Evolutionary conservation across 2,888 invertebrate species (phyloP), one percentile per base, ranked within the genome.

Genomic region (Drosophila merina): DNA sequence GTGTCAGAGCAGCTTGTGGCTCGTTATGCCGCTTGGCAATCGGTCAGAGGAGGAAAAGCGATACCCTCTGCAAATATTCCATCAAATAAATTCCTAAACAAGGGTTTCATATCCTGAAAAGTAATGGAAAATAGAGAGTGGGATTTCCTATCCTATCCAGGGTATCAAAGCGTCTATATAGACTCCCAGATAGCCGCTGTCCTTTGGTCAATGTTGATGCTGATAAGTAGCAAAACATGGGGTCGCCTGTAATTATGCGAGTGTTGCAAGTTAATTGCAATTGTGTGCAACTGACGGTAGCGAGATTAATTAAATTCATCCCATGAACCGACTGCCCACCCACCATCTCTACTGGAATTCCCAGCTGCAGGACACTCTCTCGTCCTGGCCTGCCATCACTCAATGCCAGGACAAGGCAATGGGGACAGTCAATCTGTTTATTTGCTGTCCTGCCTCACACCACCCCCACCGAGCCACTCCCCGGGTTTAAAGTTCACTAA

Each of bases 201-300:
- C 58, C 60, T 26, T 69, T 60, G 84, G 77, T 79, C 77, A 83
- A 81, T 86, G 76, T 80, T 86, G 84, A 82, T 83, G 88, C 81
- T 89, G 89, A 88, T 88, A 85, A 82, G 88, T 89, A 89, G 90
- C 88, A 88, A 86, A 89, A 88, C 90, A 88, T 89, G 88, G 88
- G 88, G 90, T 89, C 83, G 83, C 77, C 81, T 84, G 88, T 89
- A 89, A 89, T 86, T 89, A 88, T 89, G 88, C 83, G 86, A 89
- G 84, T 81, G 89, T 89, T 89, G 90, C 89, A 88, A 90, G 88
- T 89, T 90, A 90, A 89, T 90, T 89, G 88, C 89, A 86, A 89
- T 88, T 89, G 88, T 86, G 86, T 90, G 90, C 87, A 87, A 89
- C 87, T 89, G 90, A 89, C 80, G 88, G 88, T 86, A 79, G 84